phyloP scores from a whole-genome alignment of 2,113 vertebrate species.

The Menura novaehollandiae region DNA sequence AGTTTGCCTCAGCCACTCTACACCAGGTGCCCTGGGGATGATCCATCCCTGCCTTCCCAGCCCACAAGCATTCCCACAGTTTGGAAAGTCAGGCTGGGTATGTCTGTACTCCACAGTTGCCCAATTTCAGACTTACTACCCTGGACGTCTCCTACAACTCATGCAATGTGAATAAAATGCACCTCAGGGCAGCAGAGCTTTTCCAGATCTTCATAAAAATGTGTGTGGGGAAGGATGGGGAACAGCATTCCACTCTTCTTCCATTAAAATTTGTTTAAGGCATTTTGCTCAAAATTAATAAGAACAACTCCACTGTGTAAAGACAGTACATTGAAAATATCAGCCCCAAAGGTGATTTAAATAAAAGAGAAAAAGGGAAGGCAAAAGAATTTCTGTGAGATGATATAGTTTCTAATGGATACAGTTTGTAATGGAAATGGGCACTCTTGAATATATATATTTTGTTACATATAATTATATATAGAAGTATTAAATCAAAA shows the following conservation, averaged over 20 bases:
- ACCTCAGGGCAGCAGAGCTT: background rate
- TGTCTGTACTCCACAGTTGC: background rate
- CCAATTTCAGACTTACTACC: background rate
- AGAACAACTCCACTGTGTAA: constrained; percentile 13
- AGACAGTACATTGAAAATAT: background rate
- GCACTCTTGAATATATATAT: background rate
- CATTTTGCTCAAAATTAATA: constrained; percentile 11
- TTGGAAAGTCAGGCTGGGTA: background rate
- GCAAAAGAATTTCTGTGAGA: background rate
- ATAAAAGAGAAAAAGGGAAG: background rate
- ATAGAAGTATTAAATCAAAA: background rate
- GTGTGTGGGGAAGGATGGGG: background rate
- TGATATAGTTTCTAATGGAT: background rate
- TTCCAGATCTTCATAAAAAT: background rate
- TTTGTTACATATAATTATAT: background rate
- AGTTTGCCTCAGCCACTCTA: background rate
- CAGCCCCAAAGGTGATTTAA: constrained; percentile 35
- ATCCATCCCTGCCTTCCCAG: background rate
- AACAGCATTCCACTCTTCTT: background rate
- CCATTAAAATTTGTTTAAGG: background rate
- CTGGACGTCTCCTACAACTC: background rate
- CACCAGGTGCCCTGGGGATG: background rate
- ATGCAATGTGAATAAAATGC: rapidly evolving
- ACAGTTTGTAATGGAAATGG: background rate
- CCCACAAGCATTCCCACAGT: background rate